Evolutionary conservation across 1,140 invertebrate genomes (phyloP).

Genomic region (Ceratina japonica): DNA sequence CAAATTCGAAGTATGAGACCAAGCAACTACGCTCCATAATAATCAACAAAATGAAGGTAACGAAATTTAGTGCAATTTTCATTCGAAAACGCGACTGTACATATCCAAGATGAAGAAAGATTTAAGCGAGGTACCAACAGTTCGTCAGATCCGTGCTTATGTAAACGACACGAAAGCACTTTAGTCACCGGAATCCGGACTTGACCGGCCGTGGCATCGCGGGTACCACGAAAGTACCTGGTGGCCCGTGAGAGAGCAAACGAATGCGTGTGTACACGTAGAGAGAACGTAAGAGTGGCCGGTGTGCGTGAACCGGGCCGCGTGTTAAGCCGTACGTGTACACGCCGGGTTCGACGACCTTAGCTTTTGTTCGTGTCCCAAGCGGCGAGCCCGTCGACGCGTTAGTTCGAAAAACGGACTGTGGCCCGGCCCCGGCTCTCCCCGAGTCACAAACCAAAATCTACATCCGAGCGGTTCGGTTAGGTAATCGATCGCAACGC

Average conservation of each 20-base stretch:
- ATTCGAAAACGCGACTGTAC: neutral
- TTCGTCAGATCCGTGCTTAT: slow-evolving; percentile 38
- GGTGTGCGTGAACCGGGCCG: slow-evolving; percentile 46
- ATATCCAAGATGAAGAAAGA: neutral
- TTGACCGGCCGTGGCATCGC: slow-evolving; percentile 45
- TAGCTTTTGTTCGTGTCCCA: slow-evolving; percentile 77
- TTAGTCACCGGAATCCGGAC: slow-evolving; percentile 49
- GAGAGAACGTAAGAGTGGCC: slow-evolving; percentile 20
- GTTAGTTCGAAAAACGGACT: slow-evolving; percentile 65
- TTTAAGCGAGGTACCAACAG: neutral
- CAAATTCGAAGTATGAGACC: too few species aligned
- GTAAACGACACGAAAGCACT: slow-evolving; percentile 37
- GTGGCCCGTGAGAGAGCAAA: slow-evolving; percentile 37
- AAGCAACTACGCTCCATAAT: too few species aligned
- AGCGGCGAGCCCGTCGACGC: slow-evolving; percentile 61
- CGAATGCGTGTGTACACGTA: slow-evolving; percentile 48
- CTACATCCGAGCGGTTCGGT: slow-evolving; percentile 60
- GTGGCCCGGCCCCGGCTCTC: slow-evolving; percentile 58
- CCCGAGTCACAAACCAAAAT: slow-evolving; percentile 61
- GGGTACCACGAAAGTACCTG: slow-evolving; percentile 48
- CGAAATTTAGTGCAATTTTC: neutral
- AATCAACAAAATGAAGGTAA: too few species aligned
- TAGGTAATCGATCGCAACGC: slow-evolving; percentile 74
- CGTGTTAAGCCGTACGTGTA: slow-evolving; percentile 36
- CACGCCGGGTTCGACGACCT: slow-evolving; percentile 60